These are phyloP conservation scores for Eulemur albifrons DNA, from an alignment of 2,797 vertebrate species.

Conservation along the genomic window DNA sequence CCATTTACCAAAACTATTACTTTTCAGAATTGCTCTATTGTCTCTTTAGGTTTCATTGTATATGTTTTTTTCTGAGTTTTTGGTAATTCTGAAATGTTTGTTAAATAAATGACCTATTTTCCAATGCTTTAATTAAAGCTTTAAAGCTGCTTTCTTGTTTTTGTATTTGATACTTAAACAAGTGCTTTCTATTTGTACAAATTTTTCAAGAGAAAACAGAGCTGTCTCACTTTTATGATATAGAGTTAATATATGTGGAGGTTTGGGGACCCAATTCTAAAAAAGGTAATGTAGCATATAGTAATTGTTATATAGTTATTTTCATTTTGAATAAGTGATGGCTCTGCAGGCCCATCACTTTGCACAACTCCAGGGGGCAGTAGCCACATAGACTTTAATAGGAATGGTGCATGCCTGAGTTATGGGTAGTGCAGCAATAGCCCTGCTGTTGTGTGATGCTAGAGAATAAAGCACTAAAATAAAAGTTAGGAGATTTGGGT, in stretches of 20 bases:
- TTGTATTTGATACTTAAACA: background rate
- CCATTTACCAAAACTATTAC: background rate
- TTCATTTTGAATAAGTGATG: slow-evolving; percentile 27
- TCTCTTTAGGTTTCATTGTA: slow-evolving; percentile 18
- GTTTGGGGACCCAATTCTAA: background rate
- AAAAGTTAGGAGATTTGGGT: background rate
- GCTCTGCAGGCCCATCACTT: background rate
- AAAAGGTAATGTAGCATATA: background rate
- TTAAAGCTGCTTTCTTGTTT: slow-evolving; percentile 23
- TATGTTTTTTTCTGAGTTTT: background rate
- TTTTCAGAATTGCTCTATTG: background rate
- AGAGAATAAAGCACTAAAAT: background rate
- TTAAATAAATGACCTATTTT: background rate
- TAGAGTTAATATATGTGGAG: background rate
- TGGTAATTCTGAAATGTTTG: slow-evolving; percentile 26
- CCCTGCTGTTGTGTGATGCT: background rate
- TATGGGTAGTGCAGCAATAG: background rate
- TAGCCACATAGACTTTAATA: background rate
- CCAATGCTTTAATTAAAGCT: background rate
- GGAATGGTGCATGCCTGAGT: background rate
- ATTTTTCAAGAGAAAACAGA: background rate
- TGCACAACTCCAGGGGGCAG: slow-evolving; percentile 69
- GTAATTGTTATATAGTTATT: slow-evolving; percentile 14
- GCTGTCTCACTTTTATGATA: background rate
- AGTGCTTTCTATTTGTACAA: background rate